A percentile compares a stretch with the other conserved stretches of the same genome.
These are phyloP conservation scores for Myotis yumanensis DNA, from an alignment of 2,113 vertebrate species.

Conservation along the genomic window DNA sequence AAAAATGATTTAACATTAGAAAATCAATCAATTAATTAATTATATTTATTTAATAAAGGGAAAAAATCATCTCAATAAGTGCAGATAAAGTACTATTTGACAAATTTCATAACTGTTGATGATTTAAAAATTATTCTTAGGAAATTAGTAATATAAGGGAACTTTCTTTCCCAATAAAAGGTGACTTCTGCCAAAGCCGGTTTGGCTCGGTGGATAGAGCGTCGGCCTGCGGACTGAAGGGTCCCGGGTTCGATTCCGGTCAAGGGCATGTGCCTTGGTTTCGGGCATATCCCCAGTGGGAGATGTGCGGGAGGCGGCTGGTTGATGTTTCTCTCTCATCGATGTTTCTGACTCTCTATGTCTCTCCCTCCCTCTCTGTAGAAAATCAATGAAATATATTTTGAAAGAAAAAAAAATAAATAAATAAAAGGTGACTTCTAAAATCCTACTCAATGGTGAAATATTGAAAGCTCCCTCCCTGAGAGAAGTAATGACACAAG, in stretches of 20 bases:
- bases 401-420: too few relatives aligned
- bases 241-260: too few relatives aligned
- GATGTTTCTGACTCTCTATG: too few relatives aligned
- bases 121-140: background rate
- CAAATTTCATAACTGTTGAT: background rate
- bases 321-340: too few relatives aligned
- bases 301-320: too few relatives aligned
- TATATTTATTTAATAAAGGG: background rate
- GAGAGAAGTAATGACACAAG: background rate
- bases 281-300: too few relatives aligned
- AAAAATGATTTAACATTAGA: conserved; percentile 37
- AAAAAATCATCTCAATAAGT: background rate
- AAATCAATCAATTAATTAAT: background rate
- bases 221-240: too few relatives aligned
- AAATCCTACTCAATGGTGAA: background rate
- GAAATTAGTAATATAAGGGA: background rate
- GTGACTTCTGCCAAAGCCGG: too few relatives aligned
- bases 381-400: too few relatives aligned
- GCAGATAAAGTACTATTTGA: background rate
- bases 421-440: background rate
- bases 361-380: too few relatives aligned
- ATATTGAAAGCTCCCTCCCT: background rate
- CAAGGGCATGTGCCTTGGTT: too few relatives aligned
- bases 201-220: too few relatives aligned
- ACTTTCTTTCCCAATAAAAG: background rate